Conservation (phyloP, 2,797 vertebrate species). For the Tauraco hartlaubi region DNA sequence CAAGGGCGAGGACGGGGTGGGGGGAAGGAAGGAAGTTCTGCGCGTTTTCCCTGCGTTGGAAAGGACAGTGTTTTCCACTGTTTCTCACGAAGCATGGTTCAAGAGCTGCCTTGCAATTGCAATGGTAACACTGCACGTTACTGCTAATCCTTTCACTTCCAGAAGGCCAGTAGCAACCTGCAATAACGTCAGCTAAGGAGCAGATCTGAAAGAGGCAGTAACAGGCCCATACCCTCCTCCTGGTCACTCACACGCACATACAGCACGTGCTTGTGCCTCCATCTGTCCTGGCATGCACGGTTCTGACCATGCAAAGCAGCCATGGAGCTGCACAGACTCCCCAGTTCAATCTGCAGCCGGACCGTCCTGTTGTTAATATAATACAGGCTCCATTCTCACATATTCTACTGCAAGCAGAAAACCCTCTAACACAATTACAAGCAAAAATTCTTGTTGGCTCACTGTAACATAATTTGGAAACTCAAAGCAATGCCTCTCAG, state of each 20-base stretch:
- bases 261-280: not conserved
- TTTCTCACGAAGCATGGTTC: not conserved
- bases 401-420: not conserved
- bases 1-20: too few species aligned
- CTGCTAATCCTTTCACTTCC: not conserved
- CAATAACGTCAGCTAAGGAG: not conserved
- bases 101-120: not conserved
- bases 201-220: not conserved
- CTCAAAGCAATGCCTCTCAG: not conserved
- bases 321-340: not conserved
- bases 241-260: fast-evolving
- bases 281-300: not conserved
- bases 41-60: not conserved
- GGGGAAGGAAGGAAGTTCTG: not conserved
- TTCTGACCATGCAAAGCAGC: not conserved
- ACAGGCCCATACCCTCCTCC: fast-evolving
- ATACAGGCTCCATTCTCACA: not conserved
- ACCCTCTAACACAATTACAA: not conserved
- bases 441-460: not conserved
- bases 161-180: not conserved
- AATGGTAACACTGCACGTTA: too few species aligned
- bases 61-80: not conserved
- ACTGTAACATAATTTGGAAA: not conserved
- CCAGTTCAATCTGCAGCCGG: not conserved
- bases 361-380: not conserved